phyloP scores from a whole-genome alignment of 64 coral and sea anemone species.

The Anthopleura sola region DNA sequence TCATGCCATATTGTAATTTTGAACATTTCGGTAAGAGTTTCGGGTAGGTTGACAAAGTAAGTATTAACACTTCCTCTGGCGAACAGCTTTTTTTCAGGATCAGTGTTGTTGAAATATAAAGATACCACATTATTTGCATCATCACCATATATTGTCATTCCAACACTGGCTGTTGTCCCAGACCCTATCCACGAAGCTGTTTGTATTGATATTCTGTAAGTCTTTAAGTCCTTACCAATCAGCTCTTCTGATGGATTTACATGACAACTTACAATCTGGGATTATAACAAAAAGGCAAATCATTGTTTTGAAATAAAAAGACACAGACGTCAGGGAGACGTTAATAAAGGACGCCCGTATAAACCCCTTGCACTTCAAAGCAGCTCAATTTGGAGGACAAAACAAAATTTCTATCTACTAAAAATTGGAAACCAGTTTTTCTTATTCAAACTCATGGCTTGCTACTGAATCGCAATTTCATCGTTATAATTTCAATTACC shows the following conservation, averaged over 20 bases:
- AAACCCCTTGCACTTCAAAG: too few species aligned
- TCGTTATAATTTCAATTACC: not conserved
- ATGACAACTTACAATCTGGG: not conserved
- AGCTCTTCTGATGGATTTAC: not conserved
- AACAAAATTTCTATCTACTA: too few species aligned
- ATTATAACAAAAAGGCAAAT: not conserved
- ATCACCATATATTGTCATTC: slow-evolving; percentile 29
- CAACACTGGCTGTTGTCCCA: slow-evolving; percentile 50
- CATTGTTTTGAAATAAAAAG: too few species aligned
- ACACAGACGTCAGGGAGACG: too few species aligned
- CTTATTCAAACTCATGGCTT: too few species aligned
- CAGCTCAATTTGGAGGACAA: too few species aligned
- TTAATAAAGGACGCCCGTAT: too few species aligned
- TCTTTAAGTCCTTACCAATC: not conserved
- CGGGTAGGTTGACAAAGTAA: not conserved
- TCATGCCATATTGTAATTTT: slow-evolving; percentile 55
- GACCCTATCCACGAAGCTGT: slow-evolving; percentile 22
- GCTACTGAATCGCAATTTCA: too few species aligned
- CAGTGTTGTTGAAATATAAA: slow-evolving; percentile 15
- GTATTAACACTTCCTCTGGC: slow-evolving; percentile 38
- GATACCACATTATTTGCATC: slow-evolving; percentile 11
- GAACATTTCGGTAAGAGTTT: slow-evolving; percentile 19
- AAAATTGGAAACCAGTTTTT: too few species aligned
- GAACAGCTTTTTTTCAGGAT: slow-evolving; percentile 13
- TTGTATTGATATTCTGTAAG: slow-evolving; percentile 25